Evolutionary conservation across 2,888 invertebrate species (phyloP).

Genomic region (Antheraea yamamai): DNA sequence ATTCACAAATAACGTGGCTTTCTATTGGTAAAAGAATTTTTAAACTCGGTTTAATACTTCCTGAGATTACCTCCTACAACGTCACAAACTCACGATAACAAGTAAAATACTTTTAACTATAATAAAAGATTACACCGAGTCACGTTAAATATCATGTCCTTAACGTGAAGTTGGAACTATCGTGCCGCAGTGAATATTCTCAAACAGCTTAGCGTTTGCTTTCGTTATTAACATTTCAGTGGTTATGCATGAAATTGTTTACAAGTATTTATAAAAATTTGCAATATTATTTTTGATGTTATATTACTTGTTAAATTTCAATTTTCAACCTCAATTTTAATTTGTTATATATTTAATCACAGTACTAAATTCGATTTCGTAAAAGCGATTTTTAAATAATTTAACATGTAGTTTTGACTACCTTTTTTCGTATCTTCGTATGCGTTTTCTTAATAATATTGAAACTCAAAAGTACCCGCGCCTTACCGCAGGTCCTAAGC

Average conservation of each 20-base stretch:
- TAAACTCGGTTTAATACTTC: not conserved
- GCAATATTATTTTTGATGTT: not conserved
- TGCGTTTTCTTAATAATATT: too few relatives aligned
- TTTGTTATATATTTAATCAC: too few relatives aligned
- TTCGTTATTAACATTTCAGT: not conserved
- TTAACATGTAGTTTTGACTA: too few relatives aligned
- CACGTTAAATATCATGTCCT: not conserved
- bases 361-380: too few relatives aligned
- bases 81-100: not conserved
- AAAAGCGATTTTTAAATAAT: too few relatives aligned
- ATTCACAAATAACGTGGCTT: too few relatives aligned
- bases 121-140: not conserved
- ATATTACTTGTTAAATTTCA: not conserved
- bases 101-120: not conserved
- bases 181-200: conserved; percentile 5
- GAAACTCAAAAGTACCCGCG: too few relatives aligned
- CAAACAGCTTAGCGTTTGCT: not conserved
- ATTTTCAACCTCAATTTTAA: too few relatives aligned
- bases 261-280: not conserved
- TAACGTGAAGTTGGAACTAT: not conserved
- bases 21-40: too few relatives aligned
- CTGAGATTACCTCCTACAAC: too few relatives aligned
- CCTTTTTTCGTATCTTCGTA: too few relatives aligned
- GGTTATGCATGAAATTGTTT: conserved; percentile 9
- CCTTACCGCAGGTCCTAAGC: too few relatives aligned